Base-by-base conservation (phyloP, 2,888 invertebrate genomes). In the Yponomeuta malinellus region DNA sequence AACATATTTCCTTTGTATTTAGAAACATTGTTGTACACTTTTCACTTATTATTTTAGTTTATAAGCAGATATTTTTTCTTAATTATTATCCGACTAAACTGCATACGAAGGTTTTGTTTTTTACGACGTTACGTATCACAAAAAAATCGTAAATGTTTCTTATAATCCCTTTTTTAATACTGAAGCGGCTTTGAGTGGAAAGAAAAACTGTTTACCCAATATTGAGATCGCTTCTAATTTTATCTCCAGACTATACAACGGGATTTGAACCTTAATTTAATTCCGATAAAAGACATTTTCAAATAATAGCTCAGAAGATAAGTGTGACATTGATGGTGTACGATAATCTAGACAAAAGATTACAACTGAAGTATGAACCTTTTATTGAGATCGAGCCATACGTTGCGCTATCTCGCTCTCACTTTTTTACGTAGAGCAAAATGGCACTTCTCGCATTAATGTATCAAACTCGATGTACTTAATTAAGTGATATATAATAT, bases 11-110 rank as follows among this genome's bases (percentile, higher is more conserved):
- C 72, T 83, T 89, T 3, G 76, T 71, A 48, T 72, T 78, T 5
- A 88, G 73, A 82, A 82, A 85, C 89, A 90, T 90, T 74, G 77
- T 79, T 70, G 48, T 23, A 31, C 59, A 70, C 66, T 43, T 59
- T 15, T 1, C 52, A 8, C 52, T 2, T 59, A 2, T 59, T 59
- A 15, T 59, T 59, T 59, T 15, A 15, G 8, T 43, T 43, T 43
- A 23, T 23, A 23, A 23, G 5, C 10, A 52, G 12, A 8, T 52
- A 2, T 15, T 59, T 59, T 15, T 3, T 12, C 12, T 15, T 15
- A 59, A 15, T 1, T 15, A 59, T 59, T 15, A 15, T 15, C 52
- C 52, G 52, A 59, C 52, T 59, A 15, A 15, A 15, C 1, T 59
- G 52, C 2, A 59, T 59, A 15, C 23, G 23, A 23, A 23, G 23